These are phyloP conservation scores for Acromyrmex echinatior DNA, from an alignment of 1,140 invertebrate species.

Conservation along the genomic window DNA sequence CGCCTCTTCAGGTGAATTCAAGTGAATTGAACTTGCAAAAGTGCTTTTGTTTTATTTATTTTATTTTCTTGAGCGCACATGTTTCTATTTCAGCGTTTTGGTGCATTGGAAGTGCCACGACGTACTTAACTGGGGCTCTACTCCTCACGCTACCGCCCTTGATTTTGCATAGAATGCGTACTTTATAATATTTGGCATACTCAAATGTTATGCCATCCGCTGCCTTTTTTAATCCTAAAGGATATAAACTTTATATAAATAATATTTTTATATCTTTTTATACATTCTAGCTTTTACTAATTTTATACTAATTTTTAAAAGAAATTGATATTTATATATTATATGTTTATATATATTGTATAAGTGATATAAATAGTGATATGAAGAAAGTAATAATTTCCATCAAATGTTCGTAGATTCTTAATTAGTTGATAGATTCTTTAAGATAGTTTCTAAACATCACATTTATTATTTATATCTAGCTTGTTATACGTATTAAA, in stretches of 20 bases:
- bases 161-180: slow-evolving; percentile 83
- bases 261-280: slow-evolving; percentile 62
- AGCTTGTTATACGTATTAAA: background rate
- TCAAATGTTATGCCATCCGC: background rate
- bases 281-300: slow-evolving; percentile 25
- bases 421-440: background rate
- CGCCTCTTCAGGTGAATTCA: slow-evolving; percentile 90
- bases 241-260: background rate
- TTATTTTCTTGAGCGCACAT: background rate
- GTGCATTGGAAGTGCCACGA: slow-evolving; percentile 91
- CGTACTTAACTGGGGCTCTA: slow-evolving; percentile 91
- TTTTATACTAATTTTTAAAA: slow-evolving; percentile 28
- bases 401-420: background rate
- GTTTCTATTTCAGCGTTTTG: slow-evolving; percentile 90
- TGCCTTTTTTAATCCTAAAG: background rate
- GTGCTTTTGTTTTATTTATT: slow-evolving; percentile 15
- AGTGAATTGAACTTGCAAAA: slow-evolving; percentile 50
- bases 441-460: background rate
- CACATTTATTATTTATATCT: slow-evolving; percentile 19
- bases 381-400: background rate
- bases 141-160: slow-evolving; percentile 90
- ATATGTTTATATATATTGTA: background rate
- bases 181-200: background rate
- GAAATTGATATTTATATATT: background rate
- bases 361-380: background rate